Base-by-base conservation (phyloP, 2,113 vertebrate species). In the Rhea pennata region DNA sequence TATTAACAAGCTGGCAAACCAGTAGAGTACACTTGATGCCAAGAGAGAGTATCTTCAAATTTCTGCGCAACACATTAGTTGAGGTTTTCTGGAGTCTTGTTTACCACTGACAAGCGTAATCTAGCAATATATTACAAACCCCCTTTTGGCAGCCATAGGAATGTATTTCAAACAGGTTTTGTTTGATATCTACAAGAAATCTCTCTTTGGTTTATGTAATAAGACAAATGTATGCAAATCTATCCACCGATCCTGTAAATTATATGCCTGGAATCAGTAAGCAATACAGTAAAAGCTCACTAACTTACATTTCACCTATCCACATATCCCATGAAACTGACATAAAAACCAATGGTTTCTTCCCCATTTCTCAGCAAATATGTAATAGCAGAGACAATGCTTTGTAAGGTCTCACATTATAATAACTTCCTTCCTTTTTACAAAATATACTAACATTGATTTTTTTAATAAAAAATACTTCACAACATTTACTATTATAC, bases 141-240 rank as follows among this genome's bases (percentile, higher is more conserved):
- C 39, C 65, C 13, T 89, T 84, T 73, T 93, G 89, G 88, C 83
- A 96, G 82, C 72, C 75, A 53, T 1, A 89, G 67, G 74, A 94
- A 93, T 86, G 61, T 78, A 87, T 93, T 91, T 87, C 56, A 85
- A 87, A 88, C 40, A 56, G 44, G 53, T 84, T 95, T 94, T 93
- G 70, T 85, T 96, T 96, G 96, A 91, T 95, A 95, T 81, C 87
- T 96, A 95, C 89, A 96, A 94, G 92, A 93, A 93, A 93, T 90
- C 87, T 95, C 82, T 79, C 82, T 78, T 93, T 87, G 50, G 85
- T 96, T 93, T 96, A 78, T 91, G 64, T 87, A 94, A 85, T 93
- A 92, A 95, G 89, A 95, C 92, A 94, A 91, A 94, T 40, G 64
- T 75, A 97, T 96, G 93, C 83, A 96, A 96, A 96, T 95, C 74